These are phyloP conservation scores for Xiphophorus couchianus DNA, from an alignment of 2,113 vertebrate species.

Conservation along the genomic window DNA sequence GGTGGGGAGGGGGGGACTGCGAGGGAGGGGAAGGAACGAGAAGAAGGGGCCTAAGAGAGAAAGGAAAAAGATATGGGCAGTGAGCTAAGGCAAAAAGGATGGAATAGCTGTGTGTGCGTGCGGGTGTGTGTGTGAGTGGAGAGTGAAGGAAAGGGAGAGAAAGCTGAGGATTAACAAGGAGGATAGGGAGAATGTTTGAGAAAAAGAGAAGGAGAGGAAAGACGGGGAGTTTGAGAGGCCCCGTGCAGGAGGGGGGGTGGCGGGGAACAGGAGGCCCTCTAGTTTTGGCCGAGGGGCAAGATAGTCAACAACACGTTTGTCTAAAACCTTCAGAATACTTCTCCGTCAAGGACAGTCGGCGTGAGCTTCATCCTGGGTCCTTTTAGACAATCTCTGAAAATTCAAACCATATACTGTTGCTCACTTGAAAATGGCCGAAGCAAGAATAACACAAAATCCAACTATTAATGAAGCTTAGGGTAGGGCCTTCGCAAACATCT, in stretches of 20 bases:
- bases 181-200: conserved; percentile 60
- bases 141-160: conserved; percentile 53
- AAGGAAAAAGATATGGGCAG: conserved; percentile 69
- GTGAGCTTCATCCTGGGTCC: background rate
- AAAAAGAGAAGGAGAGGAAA: conserved; percentile 51
- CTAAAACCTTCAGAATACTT: conserved; percentile 60
- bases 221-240: conserved; percentile 70
- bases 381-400: conserved; percentile 19
- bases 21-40: conserved; percentile 45
- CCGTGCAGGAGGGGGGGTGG: conserved; percentile 54
- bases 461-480: background rate
- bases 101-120: conserved; percentile 29
- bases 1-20: background rate
- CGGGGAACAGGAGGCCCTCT: conserved; percentile 67
- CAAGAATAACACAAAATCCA: background rate
- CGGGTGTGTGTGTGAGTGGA: background rate
- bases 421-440: background rate
- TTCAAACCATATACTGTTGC: conserved; percentile 11
- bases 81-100: conserved; percentile 64
- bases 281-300: conserved; percentile 74
- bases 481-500: background rate
- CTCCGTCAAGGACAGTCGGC: conserved; percentile 44
- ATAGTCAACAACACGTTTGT: conserved; percentile 78
- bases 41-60: conserved; percentile 43
- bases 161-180: conserved; percentile 57